Conservation (phyloP, 2,797 vertebrate genomes). For the Borostomias antarcticus region DNA sequence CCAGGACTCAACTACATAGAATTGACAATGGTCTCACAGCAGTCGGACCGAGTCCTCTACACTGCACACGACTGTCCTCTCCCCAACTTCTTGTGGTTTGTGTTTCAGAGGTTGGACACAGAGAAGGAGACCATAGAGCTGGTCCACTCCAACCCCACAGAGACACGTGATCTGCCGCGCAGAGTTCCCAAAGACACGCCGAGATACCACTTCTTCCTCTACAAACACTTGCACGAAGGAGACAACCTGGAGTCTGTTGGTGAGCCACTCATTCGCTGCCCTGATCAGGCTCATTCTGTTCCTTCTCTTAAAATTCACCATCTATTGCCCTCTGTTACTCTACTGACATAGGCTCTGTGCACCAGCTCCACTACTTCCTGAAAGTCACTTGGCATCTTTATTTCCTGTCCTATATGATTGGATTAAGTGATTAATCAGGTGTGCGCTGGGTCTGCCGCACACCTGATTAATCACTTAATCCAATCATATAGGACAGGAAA, state of each 20-base stretch:
- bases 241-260: slow-evolving; percentile 92
- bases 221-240: slow-evolving; percentile 94
- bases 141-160: slow-evolving; percentile 90
- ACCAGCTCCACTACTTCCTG: too few species aligned
- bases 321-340: too few species aligned
- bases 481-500: too few species aligned
- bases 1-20: background rate
- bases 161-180: slow-evolving; percentile 83
- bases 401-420: too few species aligned
- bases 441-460: too few species aligned
- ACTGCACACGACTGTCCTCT: background rate
- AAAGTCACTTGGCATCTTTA: too few species aligned
- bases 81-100: slow-evolving; percentile 9
- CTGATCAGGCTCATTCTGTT: too few species aligned
- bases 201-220: slow-evolving; percentile 97
- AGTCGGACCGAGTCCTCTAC: background rate
- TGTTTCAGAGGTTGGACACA: slow-evolving; percentile 82
- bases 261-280: slow-evolving; percentile 53
- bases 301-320: too few species aligned
- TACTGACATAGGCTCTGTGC: too few species aligned
- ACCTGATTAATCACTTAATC: too few species aligned
- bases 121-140: slow-evolving; percentile 93
- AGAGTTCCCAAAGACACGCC: slow-evolving; percentile 91
- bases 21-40: background rate
- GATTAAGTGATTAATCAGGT: too few species aligned